Conservation (phyloP, 1,140 invertebrate genomes). For the Drosophila insularis region DNA sequence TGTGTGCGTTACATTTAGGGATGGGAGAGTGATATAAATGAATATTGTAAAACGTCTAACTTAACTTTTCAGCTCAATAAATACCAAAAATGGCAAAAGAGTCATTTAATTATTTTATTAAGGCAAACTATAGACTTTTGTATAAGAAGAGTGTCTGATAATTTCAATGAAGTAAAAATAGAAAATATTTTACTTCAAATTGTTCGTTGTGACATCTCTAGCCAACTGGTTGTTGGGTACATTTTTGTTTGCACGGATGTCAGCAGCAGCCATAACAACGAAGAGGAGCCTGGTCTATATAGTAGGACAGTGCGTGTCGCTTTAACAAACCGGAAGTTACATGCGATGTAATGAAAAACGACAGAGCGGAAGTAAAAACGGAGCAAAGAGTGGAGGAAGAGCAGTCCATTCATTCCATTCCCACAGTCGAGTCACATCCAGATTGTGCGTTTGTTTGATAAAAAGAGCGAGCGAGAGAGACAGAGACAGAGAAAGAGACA, state of each 20-base stretch:
- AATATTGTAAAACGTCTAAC: neutral
- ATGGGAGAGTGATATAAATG: conserved; percentile 5
- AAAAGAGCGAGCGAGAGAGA: neutral
- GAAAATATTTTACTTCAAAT: neutral
- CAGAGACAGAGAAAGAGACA: neutral
- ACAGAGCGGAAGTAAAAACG: conserved; percentile 72
- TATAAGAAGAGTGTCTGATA: neutral
- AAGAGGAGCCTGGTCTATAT: conserved; percentile 23
- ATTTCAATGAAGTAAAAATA: neutral
- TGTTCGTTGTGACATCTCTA: neutral
- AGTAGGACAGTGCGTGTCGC: conserved; percentile 70
- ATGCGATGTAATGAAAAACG: conserved; percentile 81
- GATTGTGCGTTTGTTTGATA: conserved; percentile 5
- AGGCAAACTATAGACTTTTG: too few relatives aligned
- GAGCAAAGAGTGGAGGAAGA: conserved; percentile 12
- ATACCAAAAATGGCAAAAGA: neutral
- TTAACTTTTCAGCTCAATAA: neutral
- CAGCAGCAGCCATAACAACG: conserved; percentile 72
- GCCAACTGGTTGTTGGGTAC: neutral
- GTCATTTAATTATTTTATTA: too few relatives aligned
- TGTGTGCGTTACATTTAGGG: conserved; percentile 36
- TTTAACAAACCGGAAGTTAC: conserved; percentile 81
- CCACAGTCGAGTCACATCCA: conserved; percentile 23
- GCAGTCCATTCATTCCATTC: neutral
- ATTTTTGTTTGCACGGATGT: conserved; percentile 68